phyloP scores from a whole-genome alignment of 2,797 vertebrate genomes.

The Heteromormyrus szaboi region DNA sequence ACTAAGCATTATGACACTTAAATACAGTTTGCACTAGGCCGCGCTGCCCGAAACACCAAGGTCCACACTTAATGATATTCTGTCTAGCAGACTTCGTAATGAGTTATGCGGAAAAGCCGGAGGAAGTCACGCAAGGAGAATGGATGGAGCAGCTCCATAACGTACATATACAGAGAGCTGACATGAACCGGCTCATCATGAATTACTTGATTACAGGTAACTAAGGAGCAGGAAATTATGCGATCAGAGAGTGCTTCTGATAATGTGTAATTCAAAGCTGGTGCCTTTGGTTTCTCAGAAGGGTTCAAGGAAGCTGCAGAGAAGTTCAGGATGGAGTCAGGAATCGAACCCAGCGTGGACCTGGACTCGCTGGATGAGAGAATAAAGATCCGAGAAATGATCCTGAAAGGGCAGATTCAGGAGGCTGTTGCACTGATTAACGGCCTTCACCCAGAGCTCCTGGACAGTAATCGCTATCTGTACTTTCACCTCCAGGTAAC shows the following conservation, averaged over 20 bases:
- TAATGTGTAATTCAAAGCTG: neutral
- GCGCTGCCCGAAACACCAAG: neutral
- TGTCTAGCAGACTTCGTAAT: slow-evolving; percentile 60
- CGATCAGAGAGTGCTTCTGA: neutral
- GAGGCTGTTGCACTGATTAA: slow-evolving; percentile 94
- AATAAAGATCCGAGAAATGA: slow-evolving; percentile 97
- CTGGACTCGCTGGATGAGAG: slow-evolving; percentile 92
- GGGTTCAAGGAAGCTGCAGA: slow-evolving; percentile 98
- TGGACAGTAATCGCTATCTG: slow-evolving; percentile 95
- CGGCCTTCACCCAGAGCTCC: slow-evolving; percentile 88
- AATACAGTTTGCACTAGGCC: neutral
- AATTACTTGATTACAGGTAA: slow-evolving; percentile 95
- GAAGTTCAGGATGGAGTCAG: slow-evolving; percentile 96
- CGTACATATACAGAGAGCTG: slow-evolving; percentile 91
- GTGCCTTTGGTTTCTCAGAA: slow-evolving; percentile 59
- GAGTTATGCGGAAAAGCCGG: slow-evolving; percentile 92
- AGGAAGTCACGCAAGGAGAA: slow-evolving; percentile 92
- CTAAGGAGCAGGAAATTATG: neutral
- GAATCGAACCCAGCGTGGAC: slow-evolving; percentile 93
- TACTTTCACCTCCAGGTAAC: slow-evolving; percentile 94
- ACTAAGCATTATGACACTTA: neutral
- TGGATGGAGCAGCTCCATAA: slow-evolving; percentile 97
- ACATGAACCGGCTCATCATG: slow-evolving; percentile 98
- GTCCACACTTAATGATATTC: neutral
- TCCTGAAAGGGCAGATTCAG: slow-evolving; percentile 93